phyloP scores from a whole-genome alignment of 2,797 vertebrate genomes.

The Parotocinclus haroldoi region DNA sequence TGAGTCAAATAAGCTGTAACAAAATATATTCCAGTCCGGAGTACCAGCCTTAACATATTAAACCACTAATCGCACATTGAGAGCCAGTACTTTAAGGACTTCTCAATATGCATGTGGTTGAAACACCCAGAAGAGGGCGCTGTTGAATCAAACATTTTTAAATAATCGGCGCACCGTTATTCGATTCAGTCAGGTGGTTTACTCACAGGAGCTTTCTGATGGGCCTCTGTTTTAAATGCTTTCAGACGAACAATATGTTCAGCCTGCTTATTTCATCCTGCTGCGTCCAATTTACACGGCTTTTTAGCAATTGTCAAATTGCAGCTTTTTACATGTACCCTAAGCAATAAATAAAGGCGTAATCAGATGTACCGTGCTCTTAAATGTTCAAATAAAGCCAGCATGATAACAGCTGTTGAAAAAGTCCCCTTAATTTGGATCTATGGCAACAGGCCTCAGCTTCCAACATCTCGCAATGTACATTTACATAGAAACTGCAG shows the following conservation, averaged over 20 bases:
- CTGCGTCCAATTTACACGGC: constrained; percentile 9
- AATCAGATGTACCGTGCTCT: constrained; percentile 14
- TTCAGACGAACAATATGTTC: constrained; percentile 13
- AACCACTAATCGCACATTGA: too few relatives aligned
- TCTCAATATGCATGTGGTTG: background rate
- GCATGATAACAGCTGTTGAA: constrained; percentile 31
- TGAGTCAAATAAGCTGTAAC: too few relatives aligned
- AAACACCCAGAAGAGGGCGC: constrained; percentile 32
- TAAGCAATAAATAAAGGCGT: constrained; percentile 25
- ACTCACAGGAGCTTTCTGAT: constrained; percentile 3
- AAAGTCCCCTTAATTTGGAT: constrained; percentile 47
- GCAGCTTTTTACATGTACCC: constrained; percentile 4
- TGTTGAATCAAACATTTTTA: constrained; percentile 29
- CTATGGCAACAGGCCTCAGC: constrained; percentile 47
- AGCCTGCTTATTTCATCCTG: constrained; percentile 10
- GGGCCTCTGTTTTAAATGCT: constrained; percentile 3
- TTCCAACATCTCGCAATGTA: constrained; percentile 27
- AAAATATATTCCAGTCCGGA: too few relatives aligned
- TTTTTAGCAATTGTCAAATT: constrained; percentile 13
- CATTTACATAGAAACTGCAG: constrained; percentile 39
- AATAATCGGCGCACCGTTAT: background rate
- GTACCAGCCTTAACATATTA: too few relatives aligned
- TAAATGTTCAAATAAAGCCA: constrained; percentile 26
- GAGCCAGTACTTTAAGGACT: too few relatives aligned
- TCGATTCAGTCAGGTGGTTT: background rate